Evolutionary conservation across 2,113 vertebrate genomes (phyloP).

Genomic region (Pseudonaja textilis): DNA sequence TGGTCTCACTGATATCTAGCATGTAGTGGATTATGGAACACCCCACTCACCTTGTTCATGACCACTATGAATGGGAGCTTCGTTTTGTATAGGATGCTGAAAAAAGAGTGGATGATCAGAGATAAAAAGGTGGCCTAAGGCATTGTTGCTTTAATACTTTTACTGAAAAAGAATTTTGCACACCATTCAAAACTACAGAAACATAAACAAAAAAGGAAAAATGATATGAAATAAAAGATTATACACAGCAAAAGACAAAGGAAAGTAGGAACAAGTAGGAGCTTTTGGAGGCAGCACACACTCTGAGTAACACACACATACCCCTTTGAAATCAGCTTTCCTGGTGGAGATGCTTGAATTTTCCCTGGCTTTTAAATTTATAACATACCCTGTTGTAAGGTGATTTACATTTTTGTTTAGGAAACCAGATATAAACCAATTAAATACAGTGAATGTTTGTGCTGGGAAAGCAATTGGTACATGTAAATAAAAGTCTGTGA

Average conservation of each 20-base stretch:
- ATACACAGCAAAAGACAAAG: background rate
- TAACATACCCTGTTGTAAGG: background rate
- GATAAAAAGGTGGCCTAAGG: background rate
- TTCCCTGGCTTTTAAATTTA: background rate
- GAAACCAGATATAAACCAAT: background rate
- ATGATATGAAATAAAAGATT: background rate
- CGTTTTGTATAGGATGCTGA: slow-evolving; percentile 96
- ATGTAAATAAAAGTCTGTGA: background rate
- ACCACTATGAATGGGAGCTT: slow-evolving; percentile 94
- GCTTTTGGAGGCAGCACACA: background rate
- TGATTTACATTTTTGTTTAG: background rate
- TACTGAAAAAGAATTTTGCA: background rate
- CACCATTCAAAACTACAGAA: background rate
- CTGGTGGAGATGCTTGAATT: background rate
- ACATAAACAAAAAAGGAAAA: background rate
- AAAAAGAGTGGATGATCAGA: slow-evolving; percentile 19
- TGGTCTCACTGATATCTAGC: background rate
- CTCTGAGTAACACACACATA: background rate
- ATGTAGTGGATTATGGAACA: background rate
- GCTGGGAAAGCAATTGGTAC: background rate
- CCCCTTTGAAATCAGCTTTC: background rate
- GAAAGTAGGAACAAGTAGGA: background rate
- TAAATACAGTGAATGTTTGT: background rate
- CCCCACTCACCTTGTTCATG: slow-evolving; percentile 92
- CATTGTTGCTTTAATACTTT: background rate